Base-by-base conservation (phyloP, 2,113 vertebrate species). In the Mugil cephalus region DNA sequence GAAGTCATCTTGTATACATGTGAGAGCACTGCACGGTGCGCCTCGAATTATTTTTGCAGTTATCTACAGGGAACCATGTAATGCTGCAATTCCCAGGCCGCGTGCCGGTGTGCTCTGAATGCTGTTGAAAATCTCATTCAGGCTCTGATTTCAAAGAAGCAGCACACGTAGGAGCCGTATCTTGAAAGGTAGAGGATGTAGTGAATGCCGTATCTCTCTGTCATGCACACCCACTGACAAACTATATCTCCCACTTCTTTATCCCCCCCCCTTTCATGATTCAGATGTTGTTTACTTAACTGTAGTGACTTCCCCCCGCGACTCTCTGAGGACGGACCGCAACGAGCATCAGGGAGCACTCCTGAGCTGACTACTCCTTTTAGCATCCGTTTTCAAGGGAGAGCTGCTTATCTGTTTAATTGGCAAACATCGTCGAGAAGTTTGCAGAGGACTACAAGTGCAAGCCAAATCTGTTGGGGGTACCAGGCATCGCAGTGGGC, bases 381-480 rank as follows among this genome's bases (percentile, higher is more conserved):
- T 39, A 72, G 61, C 46, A 62, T 74, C 38, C 7, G 35, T 63
- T 83, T 82, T 74, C 38, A 67, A 67, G 62, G 58, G 43, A 10
- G 30, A 62, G 62, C 73, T 75, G 38, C 59, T 69, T 62, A 56
- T 77, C 51, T 81, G 50, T 69, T 82, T 84, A 86, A 90, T 90
- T 80, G 84, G 67, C 30, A 64, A 80, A 85, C 45, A 77, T 66
- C 64, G 63, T 74, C 69, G 62, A 77, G 60, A 77, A 77, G 64
- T 86, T 87, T 80, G 71, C 69, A 65, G 67, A 79, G 55, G 67
- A 68, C 69, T 71, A 17, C 75, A 61, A 76, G 80, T 62, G 55
- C 74, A 74, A 87, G 74, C 77, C 79, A 80, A 75, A 45, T 83
- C 85, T 54, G 53, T 60, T 64, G 79, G 77, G 87, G 82, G 61